Evolutionary conservation across 2,797 vertebrate species (phyloP).

Genomic region (Siniperca obscura): DNA sequence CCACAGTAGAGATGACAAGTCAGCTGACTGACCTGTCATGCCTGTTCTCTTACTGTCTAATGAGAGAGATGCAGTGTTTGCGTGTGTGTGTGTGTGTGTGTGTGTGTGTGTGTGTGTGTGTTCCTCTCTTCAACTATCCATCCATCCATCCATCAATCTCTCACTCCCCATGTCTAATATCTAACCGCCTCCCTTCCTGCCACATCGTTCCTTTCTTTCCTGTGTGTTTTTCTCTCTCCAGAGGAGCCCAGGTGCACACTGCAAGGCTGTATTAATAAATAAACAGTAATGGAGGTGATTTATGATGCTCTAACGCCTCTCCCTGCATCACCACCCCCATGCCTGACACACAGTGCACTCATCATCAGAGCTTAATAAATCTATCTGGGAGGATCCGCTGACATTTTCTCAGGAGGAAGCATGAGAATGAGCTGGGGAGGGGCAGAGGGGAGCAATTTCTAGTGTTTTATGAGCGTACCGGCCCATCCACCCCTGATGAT

Average conservation of each 20-base stretch:
- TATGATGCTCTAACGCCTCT: constrained; percentile 63
- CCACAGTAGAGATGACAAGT: constrained; percentile 4
- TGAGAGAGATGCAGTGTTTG: constrained; percentile 25
- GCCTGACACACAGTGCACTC: constrained; percentile 35
- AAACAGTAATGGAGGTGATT: constrained; percentile 77
- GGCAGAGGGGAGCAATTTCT: constrained; percentile 9
- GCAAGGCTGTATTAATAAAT: constrained; percentile 83
- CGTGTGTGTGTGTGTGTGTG: constrained; percentile 13
- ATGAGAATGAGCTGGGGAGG: constrained; percentile 31
- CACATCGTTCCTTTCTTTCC: constrained; percentile 27
- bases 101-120: neutral
- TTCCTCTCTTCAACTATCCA: too few species aligned
- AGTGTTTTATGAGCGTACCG: constrained; percentile 30
- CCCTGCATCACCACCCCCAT: constrained; percentile 25
- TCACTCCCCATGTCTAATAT: constrained; percentile 22
- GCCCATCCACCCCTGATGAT: neutral
- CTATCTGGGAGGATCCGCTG: constrained; percentile 68
- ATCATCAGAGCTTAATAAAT: constrained; percentile 66
- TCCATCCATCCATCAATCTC: constrained; percentile 37
- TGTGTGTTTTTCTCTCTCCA: constrained; percentile 24
- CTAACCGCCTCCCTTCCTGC: constrained; percentile 21
- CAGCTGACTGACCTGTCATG: constrained; percentile 58
- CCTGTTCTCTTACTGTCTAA: constrained; percentile 49
- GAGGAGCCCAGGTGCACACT: constrained; percentile 77
- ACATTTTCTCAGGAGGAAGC: constrained; percentile 69